Base-by-base conservation (phyloP, 2,888 invertebrate species). In the Timandra comae region DNA sequence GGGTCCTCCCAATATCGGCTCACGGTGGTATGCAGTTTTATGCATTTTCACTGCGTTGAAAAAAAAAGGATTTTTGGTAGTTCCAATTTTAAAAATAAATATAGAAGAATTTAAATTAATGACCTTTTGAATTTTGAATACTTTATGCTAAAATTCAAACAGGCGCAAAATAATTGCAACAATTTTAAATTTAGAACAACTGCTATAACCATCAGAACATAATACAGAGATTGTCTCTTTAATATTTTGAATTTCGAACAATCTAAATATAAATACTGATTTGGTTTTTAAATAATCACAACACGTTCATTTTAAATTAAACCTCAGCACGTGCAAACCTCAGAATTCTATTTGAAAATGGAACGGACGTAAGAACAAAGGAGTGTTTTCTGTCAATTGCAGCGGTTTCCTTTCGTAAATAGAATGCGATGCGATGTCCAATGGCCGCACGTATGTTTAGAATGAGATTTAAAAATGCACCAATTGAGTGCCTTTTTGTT, bases 341-440 rank as follows among this genome's bases (percentile, higher is more conserved):
- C 41, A 37, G 38, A 37, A 38, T 38, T 38, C 33, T 29, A 43
- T 43, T 43, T 46, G 41, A 38, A 48, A 49, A 52, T 44, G 35
- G 49, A 42, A 55, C 46, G 49, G 38, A 30, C 36, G 9, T 33
- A 66, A 16, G 71, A 71, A 80, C 76, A 73, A 78, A 79, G 76
- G 68, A 72, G 64, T 65, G 65, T 68, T 70, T 68, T 72, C 71
- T 77, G 77, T 75, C 78, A 78, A 65, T 70, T 70, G 66, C 66
- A 70, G 5, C 11, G 24, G 10, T 67, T 73, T 74, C 73, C 70
- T 68, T 70, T 71, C 66, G 63, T 57, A 74, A 77, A 75, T 77
- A 68, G 75, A 76, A 76, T 65, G 65, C 61, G 63, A 62, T 64
- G 63, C 54, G 54, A 53, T 62, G 61, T 61, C 62, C 52, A 54